Evolutionary conservation across 2,888 invertebrate genomes (phyloP).

Genomic region (Lysandra coridon): DNA sequence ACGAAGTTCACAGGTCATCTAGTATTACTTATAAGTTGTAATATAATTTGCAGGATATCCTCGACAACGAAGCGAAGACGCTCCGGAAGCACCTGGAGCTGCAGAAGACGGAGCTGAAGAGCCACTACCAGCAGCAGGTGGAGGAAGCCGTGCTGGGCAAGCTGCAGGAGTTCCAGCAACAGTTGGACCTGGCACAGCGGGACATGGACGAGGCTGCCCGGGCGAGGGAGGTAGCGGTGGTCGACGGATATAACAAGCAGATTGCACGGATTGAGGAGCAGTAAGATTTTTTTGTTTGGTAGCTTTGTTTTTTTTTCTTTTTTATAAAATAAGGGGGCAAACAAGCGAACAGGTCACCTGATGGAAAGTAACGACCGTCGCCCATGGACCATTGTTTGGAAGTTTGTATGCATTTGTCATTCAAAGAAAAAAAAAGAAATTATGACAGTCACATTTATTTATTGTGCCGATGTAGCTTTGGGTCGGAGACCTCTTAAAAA

Average conservation of each 20-base stretch:
- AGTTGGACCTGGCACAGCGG: constrained; percentile 85
- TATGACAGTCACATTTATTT: no score
- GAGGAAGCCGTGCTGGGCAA: constrained; percentile 88
- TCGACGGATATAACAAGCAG: constrained; percentile 86
- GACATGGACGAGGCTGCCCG: constrained; percentile 83
- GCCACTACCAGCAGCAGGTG: constrained; percentile 89
- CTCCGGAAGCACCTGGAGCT: constrained; percentile 79
- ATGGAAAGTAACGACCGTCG: no score
- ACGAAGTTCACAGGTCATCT: no score
- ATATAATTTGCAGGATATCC: constrained; percentile 56
- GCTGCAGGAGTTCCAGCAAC: constrained; percentile 86
- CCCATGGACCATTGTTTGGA: no score
- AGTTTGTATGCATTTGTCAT: no score
- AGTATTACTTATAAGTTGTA: no score
- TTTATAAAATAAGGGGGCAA: no score
- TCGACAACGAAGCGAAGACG: constrained; percentile 78
- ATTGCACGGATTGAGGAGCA: constrained; percentile 83
- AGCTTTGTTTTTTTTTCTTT: no score
- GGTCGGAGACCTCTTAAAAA: no score
- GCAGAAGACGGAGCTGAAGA: constrained; percentile 84
- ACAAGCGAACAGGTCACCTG: no score
- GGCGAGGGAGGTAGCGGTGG: constrained; percentile 82
- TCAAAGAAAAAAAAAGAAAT: no score
- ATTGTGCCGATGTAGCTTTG: no score
- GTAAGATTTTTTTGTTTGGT: constrained; percentile 50